Conservation (phyloP, 2,113 vertebrate genomes). For the Panthera tigris region DNA sequence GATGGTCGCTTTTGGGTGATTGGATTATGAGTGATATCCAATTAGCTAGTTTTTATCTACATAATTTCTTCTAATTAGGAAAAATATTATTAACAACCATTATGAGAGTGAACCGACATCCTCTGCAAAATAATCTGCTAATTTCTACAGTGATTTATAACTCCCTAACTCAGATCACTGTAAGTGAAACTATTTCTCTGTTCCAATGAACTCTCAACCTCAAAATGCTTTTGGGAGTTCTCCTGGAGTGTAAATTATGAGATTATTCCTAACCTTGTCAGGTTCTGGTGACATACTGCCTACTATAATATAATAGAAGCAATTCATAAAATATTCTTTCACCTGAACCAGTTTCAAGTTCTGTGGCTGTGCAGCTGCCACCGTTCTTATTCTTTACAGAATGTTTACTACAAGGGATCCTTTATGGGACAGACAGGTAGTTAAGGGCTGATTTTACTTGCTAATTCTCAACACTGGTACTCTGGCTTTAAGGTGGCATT, state of each 20-base stretch:
- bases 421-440: background rate
- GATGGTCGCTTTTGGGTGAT: background rate
- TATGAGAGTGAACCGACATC: background rate
- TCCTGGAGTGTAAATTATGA: conserved; percentile 73
- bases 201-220: conserved; percentile 72
- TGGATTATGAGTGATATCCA: background rate
- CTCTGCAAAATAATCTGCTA: conserved; percentile 43
- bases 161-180: conserved; percentile 14
- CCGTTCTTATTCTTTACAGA: conserved; percentile 42
- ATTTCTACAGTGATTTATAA: conserved; percentile 42
- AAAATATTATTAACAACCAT: background rate
- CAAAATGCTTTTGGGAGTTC: conserved; percentile 59
- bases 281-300: conserved; percentile 59
- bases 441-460: conserved; percentile 44
- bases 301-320: conserved; percentile 67
- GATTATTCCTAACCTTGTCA: conserved; percentile 73
- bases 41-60: conserved; percentile 12
- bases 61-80: background rate
- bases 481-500: background rate
- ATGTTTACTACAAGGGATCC: background rate
- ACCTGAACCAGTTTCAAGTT: conserved; percentile 52
- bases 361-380: conserved; percentile 25
- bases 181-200: conserved; percentile 63
- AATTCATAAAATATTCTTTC: conserved; percentile 69
- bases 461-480: background rate